These are phyloP conservation scores for Limnothrissa miodon DNA, from an alignment of 2,113 vertebrate species.

Conservation along the genomic window DNA sequence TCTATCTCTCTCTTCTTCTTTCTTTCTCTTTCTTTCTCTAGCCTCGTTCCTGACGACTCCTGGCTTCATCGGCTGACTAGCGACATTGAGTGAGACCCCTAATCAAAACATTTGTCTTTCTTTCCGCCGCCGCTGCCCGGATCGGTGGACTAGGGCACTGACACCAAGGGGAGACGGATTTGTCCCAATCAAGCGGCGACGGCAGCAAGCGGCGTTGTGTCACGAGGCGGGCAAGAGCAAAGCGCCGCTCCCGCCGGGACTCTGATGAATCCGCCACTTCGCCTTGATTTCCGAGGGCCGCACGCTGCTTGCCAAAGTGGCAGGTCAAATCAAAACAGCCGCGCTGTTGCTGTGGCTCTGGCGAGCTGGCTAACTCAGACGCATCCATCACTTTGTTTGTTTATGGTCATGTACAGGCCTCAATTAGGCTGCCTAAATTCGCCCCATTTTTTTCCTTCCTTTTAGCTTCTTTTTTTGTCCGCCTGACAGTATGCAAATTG, in stretches of 20 bases:
- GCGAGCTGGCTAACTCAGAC: constrained; percentile 28
- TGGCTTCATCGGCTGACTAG: constrained; percentile 56
- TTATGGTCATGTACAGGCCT: neutral
- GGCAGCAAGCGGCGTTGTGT: constrained; percentile 53
- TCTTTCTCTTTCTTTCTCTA: neutral
- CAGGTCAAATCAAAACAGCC: constrained; percentile 66
- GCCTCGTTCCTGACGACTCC: neutral
- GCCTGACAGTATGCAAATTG: constrained; percentile 10
- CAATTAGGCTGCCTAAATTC: constrained; percentile 40
- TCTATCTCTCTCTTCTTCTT: neutral
- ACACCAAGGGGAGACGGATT: constrained; percentile 70
- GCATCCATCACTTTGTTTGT: constrained; percentile 43
- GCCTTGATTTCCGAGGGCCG: constrained; percentile 72
- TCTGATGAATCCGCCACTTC: constrained; percentile 77
- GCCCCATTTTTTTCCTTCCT: neutral
- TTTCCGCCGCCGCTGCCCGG: constrained; percentile 56
- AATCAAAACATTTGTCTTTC: constrained; percentile 81
- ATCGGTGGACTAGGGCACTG: constrained; percentile 69
- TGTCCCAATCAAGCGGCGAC: constrained; percentile 74
- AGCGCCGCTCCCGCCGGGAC: constrained; percentile 65
- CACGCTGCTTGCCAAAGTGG: constrained; percentile 54
- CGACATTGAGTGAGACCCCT: constrained; percentile 72
- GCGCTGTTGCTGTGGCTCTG: constrained; percentile 50
- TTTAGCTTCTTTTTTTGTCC: neutral
- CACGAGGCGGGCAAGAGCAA: neutral